phyloP scores from a whole-genome alignment of 2,888 invertebrate genomes.

The Hanleya hanleyi region DNA sequence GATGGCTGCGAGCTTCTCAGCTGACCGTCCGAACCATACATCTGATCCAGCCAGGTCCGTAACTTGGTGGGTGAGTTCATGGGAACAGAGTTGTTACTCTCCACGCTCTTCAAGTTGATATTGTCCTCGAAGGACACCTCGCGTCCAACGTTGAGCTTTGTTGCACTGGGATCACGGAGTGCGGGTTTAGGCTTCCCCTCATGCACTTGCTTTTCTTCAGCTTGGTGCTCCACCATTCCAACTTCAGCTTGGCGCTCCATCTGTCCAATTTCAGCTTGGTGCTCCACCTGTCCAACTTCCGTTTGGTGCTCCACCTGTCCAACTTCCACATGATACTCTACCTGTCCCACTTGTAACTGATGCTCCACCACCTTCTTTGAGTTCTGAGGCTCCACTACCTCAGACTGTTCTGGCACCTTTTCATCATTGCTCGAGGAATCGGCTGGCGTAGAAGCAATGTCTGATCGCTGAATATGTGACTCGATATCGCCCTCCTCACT shows the following conservation, averaged over 20 bases:
- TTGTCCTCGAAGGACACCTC: constrained; percentile 55
- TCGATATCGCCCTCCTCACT: constrained; percentile 60
- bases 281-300: too few relatives aligned
- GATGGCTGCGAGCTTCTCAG: neutral
- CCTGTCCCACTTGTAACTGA: too few relatives aligned
- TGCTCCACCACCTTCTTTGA: neutral
- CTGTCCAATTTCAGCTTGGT: too few relatives aligned
- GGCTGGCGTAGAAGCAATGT: neutral
- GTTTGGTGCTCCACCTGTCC: too few relatives aligned
- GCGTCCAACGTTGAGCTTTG: neutral
- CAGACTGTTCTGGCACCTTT: constrained; percentile 5
- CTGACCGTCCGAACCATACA: neutral
- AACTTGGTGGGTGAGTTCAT: too few relatives aligned
- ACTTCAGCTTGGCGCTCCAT: too few relatives aligned
- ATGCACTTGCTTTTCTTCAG: too few relatives aligned
- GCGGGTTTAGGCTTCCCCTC: constrained; percentile 33
- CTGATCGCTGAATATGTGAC: neutral
- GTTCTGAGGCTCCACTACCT: constrained; percentile 13
- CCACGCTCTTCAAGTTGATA: neutral
- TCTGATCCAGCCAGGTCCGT: neutral
- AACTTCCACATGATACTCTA: too few relatives aligned
- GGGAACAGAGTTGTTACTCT: neutral
- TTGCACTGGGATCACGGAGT: constrained; percentile 16
- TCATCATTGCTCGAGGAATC: neutral
- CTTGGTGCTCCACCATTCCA: too few relatives aligned